phyloP scores from a whole-genome alignment of 2,797 vertebrate genomes.

The Chloroceryle inda region DNA sequence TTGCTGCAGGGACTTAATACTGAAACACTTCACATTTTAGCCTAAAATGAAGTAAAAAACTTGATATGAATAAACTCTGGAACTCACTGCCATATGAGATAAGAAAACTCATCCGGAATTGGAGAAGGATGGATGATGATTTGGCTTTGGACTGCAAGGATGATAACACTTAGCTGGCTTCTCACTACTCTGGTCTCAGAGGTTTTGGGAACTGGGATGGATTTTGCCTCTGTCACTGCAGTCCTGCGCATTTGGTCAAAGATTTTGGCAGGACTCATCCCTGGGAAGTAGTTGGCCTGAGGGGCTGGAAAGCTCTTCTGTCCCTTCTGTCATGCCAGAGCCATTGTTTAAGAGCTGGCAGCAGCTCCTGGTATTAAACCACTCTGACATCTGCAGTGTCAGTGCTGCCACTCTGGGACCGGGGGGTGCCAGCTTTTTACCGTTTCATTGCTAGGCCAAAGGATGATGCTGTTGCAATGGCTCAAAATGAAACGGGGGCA shows the following conservation, averaged over 20 bases:
- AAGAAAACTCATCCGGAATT: background rate
- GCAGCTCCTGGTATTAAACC: background rate
- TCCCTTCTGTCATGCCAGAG: background rate
- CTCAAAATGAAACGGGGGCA: background rate
- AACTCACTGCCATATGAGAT: background rate
- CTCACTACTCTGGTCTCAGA: background rate
- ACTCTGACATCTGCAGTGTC: background rate
- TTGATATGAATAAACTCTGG: background rate
- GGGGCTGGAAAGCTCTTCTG: background rate
- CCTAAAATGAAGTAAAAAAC: background rate
- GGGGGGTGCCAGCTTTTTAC: background rate
- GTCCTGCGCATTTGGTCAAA: rapidly evolving
- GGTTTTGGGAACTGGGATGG: background rate
- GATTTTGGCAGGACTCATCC: background rate
- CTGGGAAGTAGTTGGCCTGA: background rate
- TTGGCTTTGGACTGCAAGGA: background rate
- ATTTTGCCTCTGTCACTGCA: background rate
- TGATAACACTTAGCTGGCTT: background rate
- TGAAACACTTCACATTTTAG: background rate
- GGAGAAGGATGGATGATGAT: background rate
- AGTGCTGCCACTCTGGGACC: background rate
- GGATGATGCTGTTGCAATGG: background rate
- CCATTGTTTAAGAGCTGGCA: slow-evolving; percentile 44
- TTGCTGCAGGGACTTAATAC: background rate
- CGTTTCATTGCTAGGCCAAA: background rate